Conservation (phyloP, 2,888 invertebrate genomes). For the Chesias legatella region DNA sequence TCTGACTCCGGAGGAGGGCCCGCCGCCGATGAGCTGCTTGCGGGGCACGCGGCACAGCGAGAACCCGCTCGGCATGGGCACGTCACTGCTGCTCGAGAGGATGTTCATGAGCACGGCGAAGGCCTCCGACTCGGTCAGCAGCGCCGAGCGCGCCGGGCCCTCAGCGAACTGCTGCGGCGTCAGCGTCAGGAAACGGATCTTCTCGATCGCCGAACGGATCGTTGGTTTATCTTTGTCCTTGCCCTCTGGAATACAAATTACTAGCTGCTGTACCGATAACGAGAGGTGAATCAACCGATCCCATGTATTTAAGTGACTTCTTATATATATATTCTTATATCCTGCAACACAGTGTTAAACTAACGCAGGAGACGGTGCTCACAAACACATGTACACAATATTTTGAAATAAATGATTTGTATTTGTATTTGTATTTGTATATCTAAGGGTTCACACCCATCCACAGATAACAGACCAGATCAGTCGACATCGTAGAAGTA, state of each 20-base stretch:
- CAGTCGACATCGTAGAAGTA: too few species aligned
- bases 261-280: too few species aligned
- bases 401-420: too few species aligned
- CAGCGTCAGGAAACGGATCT: conserved; percentile 89
- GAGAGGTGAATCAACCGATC: too few species aligned
- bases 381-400: too few species aligned
- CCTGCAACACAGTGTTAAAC: too few species aligned
- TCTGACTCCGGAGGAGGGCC: conserved; percentile 38
- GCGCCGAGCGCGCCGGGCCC: conserved; percentile 87
- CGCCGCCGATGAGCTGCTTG: conserved; percentile 61
- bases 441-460: too few species aligned
- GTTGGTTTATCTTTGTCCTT: conserved; percentile 60
- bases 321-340: too few species aligned
- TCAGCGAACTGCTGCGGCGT: conserved; percentile 91
- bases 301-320: too few species aligned
- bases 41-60: conserved; percentile 77
- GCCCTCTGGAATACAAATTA: conserved; percentile 34
- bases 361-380: too few species aligned
- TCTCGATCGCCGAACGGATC: conserved; percentile 84
- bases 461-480: too few species aligned
- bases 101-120: conserved; percentile 92
- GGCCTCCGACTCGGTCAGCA: conserved; percentile 88
- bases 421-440: too few species aligned
- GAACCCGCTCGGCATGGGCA: conserved; percentile 87
- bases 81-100: conserved; percentile 84